Conservation (phyloP, 1,140 invertebrate species). For the Bradysia coprophila region DNA sequence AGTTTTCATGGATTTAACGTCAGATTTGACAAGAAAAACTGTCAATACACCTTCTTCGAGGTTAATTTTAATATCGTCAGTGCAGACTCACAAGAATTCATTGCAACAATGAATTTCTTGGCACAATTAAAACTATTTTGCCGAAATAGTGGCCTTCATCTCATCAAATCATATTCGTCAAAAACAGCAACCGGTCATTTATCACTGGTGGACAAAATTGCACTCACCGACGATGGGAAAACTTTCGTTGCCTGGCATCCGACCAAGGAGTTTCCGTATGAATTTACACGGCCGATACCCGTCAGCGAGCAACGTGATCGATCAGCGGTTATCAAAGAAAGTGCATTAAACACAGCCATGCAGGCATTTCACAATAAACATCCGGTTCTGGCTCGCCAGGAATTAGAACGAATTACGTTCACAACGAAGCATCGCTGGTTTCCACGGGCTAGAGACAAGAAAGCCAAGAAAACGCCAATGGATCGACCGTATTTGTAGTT, state of each 20-base stretch:
- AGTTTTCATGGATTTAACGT: no score
- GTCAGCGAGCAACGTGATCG: constrained; percentile 16
- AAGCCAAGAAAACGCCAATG: constrained; percentile 40
- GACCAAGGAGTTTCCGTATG: constrained; percentile 63
- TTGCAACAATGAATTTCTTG: no score
- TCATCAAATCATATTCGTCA: not conserved
- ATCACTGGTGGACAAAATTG: constrained; percentile 29
- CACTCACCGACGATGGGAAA: constrained; percentile 47
- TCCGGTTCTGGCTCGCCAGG: constrained; percentile 35
- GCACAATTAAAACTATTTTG: no score
- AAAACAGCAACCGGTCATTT: not conserved
- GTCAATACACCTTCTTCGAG: no score
- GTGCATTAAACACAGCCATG: constrained; percentile 34
- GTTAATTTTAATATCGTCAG: no score
- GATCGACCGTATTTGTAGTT: constrained; percentile 55
- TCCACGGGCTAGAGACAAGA: constrained; percentile 41
- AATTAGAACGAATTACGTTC: constrained; percentile 52
- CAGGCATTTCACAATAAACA: constrained; percentile 44
- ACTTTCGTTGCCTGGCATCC: constrained; percentile 78
- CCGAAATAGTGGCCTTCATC: no score
- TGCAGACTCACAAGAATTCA: no score
- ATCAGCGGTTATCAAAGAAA: constrained; percentile 39
- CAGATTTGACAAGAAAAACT: no score
- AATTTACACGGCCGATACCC: constrained; percentile 56
- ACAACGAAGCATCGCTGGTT: constrained; percentile 71